These are phyloP conservation scores for Pionites leucogaster DNA, from an alignment of 2,113 vertebrate species.

Conservation along the genomic window DNA sequence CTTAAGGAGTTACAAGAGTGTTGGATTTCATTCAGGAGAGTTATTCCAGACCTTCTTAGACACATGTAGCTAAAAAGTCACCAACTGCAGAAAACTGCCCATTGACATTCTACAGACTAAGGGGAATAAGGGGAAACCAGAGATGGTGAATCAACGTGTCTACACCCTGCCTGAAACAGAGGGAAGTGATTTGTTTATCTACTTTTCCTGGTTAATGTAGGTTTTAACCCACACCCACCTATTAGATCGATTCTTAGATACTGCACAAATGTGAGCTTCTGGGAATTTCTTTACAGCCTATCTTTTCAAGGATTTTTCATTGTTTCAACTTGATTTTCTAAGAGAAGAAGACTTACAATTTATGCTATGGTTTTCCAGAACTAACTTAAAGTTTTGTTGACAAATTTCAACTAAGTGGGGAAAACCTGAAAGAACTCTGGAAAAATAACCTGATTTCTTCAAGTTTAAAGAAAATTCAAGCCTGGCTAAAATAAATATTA, in stretches of 20 bases:
- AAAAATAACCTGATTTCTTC: not conserved
- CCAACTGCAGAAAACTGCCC: not conserved
- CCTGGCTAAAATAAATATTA: not conserved
- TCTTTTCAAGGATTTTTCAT: not conserved
- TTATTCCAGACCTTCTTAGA: not conserved
- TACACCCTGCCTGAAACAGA: not conserved
- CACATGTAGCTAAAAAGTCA: not conserved
- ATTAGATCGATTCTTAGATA: not conserved
- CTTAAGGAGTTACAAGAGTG: not conserved
- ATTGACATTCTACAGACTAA: not conserved
- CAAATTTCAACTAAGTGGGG: not conserved
- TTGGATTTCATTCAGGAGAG: not conserved
- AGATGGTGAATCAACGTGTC: not conserved
- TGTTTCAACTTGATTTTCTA: not conserved
- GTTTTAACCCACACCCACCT: not conserved
- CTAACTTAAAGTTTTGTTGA: not conserved
- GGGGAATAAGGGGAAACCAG: not conserved
- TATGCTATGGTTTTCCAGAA: not conserved
- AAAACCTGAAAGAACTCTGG: not conserved
- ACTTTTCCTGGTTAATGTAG: not conserved
- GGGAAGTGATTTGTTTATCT: not conserved
- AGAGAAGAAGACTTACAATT: not conserved
- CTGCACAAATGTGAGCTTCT: not conserved
- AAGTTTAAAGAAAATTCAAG: not conserved
- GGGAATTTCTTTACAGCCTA: not conserved